These are phyloP conservation scores for Telmatochromis sp. DNA, from an alignment of 2,113 vertebrate species.

Conservation along the genomic window DNA sequence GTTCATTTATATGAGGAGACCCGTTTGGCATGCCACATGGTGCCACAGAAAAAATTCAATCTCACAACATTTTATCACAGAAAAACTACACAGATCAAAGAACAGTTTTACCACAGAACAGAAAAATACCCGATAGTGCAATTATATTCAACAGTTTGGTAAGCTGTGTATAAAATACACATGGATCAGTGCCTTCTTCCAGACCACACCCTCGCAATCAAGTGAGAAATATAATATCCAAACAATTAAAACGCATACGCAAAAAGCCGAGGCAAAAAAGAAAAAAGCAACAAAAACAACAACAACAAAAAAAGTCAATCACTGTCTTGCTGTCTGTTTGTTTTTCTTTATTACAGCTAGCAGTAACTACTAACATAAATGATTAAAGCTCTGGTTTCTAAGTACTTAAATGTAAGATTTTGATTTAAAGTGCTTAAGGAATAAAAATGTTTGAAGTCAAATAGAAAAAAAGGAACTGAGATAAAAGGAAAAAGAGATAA, in stretches of 20 bases:
- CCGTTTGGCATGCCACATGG: slow-evolving; percentile 16
- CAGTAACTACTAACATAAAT: slow-evolving; percentile 34
- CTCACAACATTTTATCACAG: slow-evolving; percentile 48
- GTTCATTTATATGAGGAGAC: not conserved
- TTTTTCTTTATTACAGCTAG: not conserved
- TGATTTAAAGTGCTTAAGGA: slow-evolving; percentile 71
- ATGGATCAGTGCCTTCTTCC: slow-evolving; percentile 58
- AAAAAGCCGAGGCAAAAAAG: slow-evolving; percentile 6
- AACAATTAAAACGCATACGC: slow-evolving; percentile 19
- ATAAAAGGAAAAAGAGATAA: not conserved
- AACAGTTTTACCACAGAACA: slow-evolving; percentile 47
- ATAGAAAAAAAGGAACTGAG: not conserved
- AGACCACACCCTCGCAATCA: slow-evolving; percentile 42
- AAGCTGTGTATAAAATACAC: slow-evolving; percentile 67
- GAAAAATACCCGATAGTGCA: slow-evolving; percentile 69
- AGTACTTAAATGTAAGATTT: slow-evolving; percentile 44
- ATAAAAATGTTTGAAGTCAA: slow-evolving; percentile 41
- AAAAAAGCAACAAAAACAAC: not conserved
- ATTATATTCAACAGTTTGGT: slow-evolving; percentile 72
- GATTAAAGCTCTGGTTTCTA: slow-evolving; percentile 65
- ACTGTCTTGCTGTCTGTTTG: not conserved
- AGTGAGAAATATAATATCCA: slow-evolving; percentile 15
- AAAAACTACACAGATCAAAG: slow-evolving; percentile 25
- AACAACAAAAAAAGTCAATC: not conserved
- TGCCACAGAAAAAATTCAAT: slow-evolving; percentile 33